Evolutionary conservation across 2,888 invertebrate species (phyloP).

Genomic region (Yponomeuta sedellus): DNA sequence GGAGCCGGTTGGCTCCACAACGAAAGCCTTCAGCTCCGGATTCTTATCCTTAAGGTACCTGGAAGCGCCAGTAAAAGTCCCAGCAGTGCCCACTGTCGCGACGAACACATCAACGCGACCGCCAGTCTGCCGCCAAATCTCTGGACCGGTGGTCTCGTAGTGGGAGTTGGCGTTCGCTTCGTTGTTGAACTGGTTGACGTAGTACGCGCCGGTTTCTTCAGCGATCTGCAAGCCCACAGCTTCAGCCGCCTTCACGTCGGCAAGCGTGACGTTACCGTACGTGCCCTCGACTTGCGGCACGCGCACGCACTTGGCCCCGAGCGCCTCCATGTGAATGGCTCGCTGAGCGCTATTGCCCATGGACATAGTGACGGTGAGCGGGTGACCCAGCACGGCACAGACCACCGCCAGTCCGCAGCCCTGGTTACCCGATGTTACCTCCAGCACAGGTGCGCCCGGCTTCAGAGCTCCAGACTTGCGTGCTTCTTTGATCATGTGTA

Average conservation of each 20-base stretch:
- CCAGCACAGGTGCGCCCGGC: conserved; percentile 53
- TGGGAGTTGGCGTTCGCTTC: conserved; percentile 49
- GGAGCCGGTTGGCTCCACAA: conserved; percentile 60
- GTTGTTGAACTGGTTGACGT: conserved; percentile 62
- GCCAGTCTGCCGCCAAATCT: conserved; percentile 67
- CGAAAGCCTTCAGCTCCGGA: conserved; percentile 47
- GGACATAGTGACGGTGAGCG: conserved; percentile 62
- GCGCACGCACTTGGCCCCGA: conserved; percentile 58
- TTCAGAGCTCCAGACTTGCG: conserved; percentile 43
- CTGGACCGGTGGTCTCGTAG: conserved; percentile 62
- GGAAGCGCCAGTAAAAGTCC: conserved; percentile 57
- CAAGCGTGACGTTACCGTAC: conserved; percentile 61
- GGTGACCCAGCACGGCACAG: conserved; percentile 60
- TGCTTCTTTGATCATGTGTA: conserved; percentile 57
- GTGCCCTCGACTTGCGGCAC: conserved; percentile 65
- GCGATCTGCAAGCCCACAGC: conserved; percentile 45
- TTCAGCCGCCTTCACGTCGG: conserved; percentile 58
- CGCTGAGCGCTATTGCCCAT: conserved; percentile 63
- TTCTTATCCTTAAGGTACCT: conserved; percentile 60
- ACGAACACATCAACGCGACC: conserved; percentile 60
- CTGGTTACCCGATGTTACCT: conserved; percentile 67
- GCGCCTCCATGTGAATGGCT: conserved; percentile 66
- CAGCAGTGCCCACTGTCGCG: conserved; percentile 61
- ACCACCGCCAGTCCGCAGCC: conserved; percentile 66
- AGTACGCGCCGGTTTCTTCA: conserved; percentile 51